Percentiles rank a stretch among this genome's conserved stretches.
Evolutionary conservation across 2,888 invertebrate genomes (phyloP).

Genomic region (Amblyjoppa fuscipennis): DNA sequence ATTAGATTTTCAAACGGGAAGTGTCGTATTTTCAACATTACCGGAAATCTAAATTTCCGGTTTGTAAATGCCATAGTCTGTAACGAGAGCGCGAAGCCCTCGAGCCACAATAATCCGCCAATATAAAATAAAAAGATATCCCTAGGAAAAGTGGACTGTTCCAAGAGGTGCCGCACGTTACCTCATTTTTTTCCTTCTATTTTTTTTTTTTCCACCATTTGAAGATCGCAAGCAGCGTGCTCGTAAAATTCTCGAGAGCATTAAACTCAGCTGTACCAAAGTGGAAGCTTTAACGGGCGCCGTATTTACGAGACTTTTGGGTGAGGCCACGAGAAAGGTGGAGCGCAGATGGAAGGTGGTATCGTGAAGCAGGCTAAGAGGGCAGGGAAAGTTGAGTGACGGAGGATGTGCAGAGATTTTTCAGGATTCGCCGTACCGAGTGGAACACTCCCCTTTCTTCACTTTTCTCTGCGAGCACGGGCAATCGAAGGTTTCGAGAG

Average conservation of each 20-base stretch:
- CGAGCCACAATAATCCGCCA: too few relatives aligned
- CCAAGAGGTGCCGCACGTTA: neutral
- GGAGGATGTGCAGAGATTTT: slow-evolving; percentile 38
- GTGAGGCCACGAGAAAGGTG: slow-evolving; percentile 15
- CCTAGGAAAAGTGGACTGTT: neutral
- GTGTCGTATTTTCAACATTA: too few relatives aligned
- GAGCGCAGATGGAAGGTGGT: slow-evolving; percentile 13
- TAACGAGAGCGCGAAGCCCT: too few relatives aligned
- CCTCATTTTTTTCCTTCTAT: slow-evolving; percentile 27
- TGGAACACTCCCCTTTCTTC: slow-evolving; percentile 32
- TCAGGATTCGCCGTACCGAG: slow-evolving; percentile 39
- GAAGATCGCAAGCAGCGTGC: neutral
- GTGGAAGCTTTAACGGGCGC: slow-evolving; percentile 52
- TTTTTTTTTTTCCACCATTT: neutral
- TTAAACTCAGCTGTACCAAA: slow-evolving; percentile 56
- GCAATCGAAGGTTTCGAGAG: slow-evolving; percentile 13
- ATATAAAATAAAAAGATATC: too few relatives aligned
- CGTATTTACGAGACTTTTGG: slow-evolving; percentile 56
- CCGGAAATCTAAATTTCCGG: too few relatives aligned
- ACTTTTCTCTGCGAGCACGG: slow-evolving; percentile 2
- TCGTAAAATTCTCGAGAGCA: slow-evolving; percentile 52
- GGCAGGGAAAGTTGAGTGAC: slow-evolving; percentile 17
- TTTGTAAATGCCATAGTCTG: too few relatives aligned
- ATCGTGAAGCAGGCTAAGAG: slow-evolving; percentile 5
- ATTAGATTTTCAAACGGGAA: too few relatives aligned